Evolutionary conservation across 1,140 invertebrate species (phyloP).

Genomic region (Cataglyphis hispanica): DNA sequence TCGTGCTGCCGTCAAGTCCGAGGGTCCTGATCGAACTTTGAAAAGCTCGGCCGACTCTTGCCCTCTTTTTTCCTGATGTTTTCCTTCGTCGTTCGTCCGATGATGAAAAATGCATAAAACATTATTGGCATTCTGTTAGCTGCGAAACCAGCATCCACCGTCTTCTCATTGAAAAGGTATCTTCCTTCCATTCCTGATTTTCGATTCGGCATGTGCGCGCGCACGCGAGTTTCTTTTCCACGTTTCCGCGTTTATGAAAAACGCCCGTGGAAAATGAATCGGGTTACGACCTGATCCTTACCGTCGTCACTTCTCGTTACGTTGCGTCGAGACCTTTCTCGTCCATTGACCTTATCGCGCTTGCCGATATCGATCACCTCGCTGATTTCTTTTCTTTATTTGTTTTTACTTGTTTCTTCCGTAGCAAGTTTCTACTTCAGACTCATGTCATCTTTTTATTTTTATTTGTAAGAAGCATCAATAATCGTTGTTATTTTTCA

Average conservation of each 20-base stretch:
- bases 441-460: neutral
- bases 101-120: slow-evolving; percentile 66
- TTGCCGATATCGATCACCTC: neutral
- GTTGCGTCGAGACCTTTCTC: neutral
- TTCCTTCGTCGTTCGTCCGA: neutral
- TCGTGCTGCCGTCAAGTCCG: neutral
- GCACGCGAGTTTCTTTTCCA: neutral
- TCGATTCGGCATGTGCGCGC: neutral
- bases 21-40: slow-evolving; percentile 26
- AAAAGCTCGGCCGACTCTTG: slow-evolving; percentile 18
- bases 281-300: slow-evolving; percentile 31
- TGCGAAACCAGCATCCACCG: slow-evolving; percentile 29
- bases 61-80: slow-evolving; percentile 5
- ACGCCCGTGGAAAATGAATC: slow-evolving; percentile 44
- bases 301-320: neutral
- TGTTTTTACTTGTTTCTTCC: neutral
- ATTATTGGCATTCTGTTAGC: slow-evolving; percentile 63
- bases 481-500: neutral
- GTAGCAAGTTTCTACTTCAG: neutral
- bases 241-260: slow-evolving; percentile 50
- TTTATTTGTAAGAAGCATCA: neutral
- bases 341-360: slow-evolving; percentile 3
- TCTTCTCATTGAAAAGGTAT: slow-evolving; percentile 56
- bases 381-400: neutral
- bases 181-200: slow-evolving; percentile 32